Conservation (phyloP, 92 coral and sea anemone species). For the Micromussa lordhowensis region DNA sequence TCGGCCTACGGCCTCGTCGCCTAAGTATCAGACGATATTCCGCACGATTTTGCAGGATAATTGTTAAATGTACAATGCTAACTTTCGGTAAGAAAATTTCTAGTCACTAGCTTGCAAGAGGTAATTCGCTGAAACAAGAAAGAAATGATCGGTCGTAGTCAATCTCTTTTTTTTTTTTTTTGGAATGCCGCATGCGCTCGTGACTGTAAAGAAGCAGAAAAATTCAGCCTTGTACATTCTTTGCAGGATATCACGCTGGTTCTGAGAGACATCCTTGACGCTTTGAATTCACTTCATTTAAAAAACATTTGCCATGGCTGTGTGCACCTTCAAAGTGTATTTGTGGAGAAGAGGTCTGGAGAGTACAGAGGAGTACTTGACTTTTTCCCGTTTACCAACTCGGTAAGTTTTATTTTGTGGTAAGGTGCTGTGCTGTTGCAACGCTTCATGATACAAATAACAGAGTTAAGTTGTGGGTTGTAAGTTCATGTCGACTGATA, state of each 20-base stretch:
- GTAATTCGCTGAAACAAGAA: too few species aligned
- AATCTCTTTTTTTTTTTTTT: neutral
- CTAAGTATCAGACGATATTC: too few species aligned
- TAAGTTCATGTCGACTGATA: too few species aligned
- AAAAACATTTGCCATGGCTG: conserved; percentile 65
- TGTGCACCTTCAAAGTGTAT: conserved; percentile 44
- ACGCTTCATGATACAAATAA: too few species aligned
- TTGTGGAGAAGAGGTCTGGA: conserved; percentile 48
- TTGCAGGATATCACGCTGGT: conserved; percentile 56
- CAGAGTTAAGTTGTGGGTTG: too few species aligned
- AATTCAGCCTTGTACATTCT: neutral
- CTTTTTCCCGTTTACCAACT: conserved; percentile 16
- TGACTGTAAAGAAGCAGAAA: too few species aligned
- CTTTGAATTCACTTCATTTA: conserved; percentile 54
- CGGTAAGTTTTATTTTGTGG: conserved; percentile 1
- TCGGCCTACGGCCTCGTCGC: too few species aligned
- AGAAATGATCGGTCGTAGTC: too few species aligned
- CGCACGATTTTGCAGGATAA: too few species aligned
- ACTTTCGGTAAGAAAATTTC: too few species aligned
- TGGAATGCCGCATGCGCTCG: neutral
- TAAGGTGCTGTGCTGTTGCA: neutral
- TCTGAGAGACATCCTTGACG: conserved; percentile 61
- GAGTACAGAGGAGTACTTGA: conserved; percentile 45
- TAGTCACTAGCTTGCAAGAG: too few species aligned
- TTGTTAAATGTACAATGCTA: too few species aligned